Evolutionary conservation across 2,888 invertebrate species (phyloP).

Genomic region (Erynnis tages): DNA sequence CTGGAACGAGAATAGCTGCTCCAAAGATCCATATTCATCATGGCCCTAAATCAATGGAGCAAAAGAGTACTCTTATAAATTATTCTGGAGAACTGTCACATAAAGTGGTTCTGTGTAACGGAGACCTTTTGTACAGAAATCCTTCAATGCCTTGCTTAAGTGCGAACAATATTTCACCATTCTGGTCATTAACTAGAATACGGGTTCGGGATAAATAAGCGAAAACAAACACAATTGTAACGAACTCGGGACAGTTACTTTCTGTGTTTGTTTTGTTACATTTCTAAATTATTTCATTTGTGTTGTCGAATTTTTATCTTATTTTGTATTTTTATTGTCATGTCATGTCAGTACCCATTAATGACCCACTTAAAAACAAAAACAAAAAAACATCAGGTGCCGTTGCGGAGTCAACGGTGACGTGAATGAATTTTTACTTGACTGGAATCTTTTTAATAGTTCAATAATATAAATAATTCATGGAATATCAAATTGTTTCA

Average conservation of each 20-base stretch:
- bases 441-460: too few relatives aligned
- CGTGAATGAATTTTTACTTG: too few relatives aligned
- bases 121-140: conserved; percentile 36
- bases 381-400: too few relatives aligned
- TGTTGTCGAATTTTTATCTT: too few relatives aligned
- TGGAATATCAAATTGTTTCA: too few relatives aligned
- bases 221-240: conserved; percentile 19
- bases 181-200: conserved; percentile 40
- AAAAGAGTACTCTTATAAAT: conserved; percentile 30
- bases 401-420: too few relatives aligned
- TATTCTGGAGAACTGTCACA: conserved; percentile 27
- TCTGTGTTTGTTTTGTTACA: too few relatives aligned
- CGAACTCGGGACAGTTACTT: conserved; percentile 1
- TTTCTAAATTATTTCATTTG: too few relatives aligned
- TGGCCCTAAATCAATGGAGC: conserved; percentile 27
- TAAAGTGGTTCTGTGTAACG: conserved; percentile 35
- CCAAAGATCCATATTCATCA: conserved; percentile 26
- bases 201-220: conserved; percentile 27
- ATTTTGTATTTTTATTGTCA: too few relatives aligned
- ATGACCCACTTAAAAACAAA: too few relatives aligned
- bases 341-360: too few relatives aligned
- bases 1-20: conserved; percentile 5
- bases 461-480: too few relatives aligned
- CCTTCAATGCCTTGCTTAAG: conserved; percentile 39
- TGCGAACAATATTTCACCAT: conserved; percentile 39